Percentiles rank a stretch among this genome's conserved stretches.
phyloP scores from a whole-genome alignment of 64 coral and sea anemone genomes.

The Catalaphyllia jardinei region DNA sequence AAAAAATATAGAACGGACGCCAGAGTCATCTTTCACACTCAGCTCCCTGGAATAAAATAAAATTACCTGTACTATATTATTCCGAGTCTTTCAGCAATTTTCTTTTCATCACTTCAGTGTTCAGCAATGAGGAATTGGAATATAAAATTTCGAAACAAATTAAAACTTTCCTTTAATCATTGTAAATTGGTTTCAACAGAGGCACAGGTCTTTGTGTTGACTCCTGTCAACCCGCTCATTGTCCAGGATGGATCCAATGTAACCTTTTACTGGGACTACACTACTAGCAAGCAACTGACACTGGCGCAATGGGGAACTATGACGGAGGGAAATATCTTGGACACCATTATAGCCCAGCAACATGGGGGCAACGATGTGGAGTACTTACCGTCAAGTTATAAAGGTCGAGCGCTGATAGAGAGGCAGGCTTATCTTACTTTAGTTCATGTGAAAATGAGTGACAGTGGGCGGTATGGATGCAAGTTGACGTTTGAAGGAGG shows the following conservation, averaged over 20 bases:
- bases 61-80: too few relatives aligned
- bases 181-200: neutral
- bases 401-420: neutral
- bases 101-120: too few relatives aligned
- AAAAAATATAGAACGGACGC: too few relatives aligned
- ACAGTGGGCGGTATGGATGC: constrained; percentile 16
- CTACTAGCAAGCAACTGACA: neutral
- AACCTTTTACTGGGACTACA: constrained; percentile 35
- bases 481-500: constrained; percentile 9
- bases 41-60: too few relatives aligned
- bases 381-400: constrained; percentile 11
- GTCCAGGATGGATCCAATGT: constrained; percentile 9
- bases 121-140: too few relatives aligned
- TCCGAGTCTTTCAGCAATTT: too few relatives aligned
- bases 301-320: constrained; percentile 5
- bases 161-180: neutral
- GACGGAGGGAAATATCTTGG: neutral
- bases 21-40: too few relatives aligned
- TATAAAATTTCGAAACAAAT: too few relatives aligned
- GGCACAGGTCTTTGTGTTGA: constrained; percentile 34
- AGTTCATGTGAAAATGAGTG: constrained; percentile 3
- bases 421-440: neutral
- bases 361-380: neutral
- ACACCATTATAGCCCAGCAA: constrained; percentile 18
- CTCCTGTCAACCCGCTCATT: constrained; percentile 1